Conservation (phyloP, 1,140 invertebrate species). For the Drosophila pandora region DNA sequence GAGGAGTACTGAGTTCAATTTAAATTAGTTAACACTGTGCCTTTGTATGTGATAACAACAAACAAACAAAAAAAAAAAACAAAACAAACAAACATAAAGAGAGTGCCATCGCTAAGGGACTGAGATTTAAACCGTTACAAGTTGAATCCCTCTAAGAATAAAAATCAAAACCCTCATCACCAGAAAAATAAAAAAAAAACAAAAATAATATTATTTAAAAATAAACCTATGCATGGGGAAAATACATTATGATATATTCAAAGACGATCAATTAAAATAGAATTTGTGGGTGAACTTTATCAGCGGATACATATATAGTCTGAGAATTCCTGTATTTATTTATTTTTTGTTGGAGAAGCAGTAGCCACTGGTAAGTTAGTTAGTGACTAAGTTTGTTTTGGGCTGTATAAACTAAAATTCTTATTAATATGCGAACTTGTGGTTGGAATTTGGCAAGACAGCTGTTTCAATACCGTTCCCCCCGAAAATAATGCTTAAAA, state of each 20-base stretch:
- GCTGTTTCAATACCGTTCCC: constrained; percentile 43
- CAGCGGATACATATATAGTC: constrained; percentile 4
- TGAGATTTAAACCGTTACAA: constrained; percentile 41
- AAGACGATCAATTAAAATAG: constrained; percentile 36
- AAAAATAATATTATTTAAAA: constrained; percentile 18
- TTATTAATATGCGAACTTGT: constrained; percentile 41
- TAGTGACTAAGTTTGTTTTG: background rate
- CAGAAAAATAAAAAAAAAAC: constrained; percentile 4
- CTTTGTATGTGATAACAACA: constrained; percentile 55
- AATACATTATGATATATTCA: constrained; percentile 40
- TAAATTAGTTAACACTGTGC: constrained; percentile 71
- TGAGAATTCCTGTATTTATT: background rate
- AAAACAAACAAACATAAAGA: constrained; percentile 23
- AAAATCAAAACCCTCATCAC: background rate
- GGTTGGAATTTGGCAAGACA: constrained; percentile 51
- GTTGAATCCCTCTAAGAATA: background rate
- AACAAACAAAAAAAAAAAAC: constrained; percentile 10
- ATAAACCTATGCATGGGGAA: constrained; percentile 30
- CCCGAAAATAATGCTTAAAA: constrained; percentile 22
- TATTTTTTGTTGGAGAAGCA: background rate
- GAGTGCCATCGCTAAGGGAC: constrained; percentile 31
- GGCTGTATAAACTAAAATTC: constrained; percentile 12
- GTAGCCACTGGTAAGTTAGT: constrained; percentile 31
- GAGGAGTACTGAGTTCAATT: constrained; percentile 53
- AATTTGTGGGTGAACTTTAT: constrained; percentile 10